Percentiles rank a stretch among this genome's conserved stretches.
phyloP scores from a whole-genome alignment of 53 echinoderm and acorn worm genomes.

The Hippasteria phrygiana region DNA sequence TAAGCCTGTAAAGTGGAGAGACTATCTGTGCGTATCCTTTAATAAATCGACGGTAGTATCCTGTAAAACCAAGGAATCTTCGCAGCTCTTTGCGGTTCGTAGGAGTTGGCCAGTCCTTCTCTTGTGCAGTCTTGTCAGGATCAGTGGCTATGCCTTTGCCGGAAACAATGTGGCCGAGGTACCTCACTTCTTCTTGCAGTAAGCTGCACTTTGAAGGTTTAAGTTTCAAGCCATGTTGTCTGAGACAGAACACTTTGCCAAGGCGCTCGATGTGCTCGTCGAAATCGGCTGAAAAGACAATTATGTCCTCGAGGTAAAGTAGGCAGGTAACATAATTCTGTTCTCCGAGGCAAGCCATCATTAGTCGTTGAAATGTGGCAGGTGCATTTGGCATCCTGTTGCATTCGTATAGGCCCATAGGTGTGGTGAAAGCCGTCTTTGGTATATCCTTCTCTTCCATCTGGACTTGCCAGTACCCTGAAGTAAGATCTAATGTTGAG shows the following conservation, averaged over 20 bases:
- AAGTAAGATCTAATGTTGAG: no score
- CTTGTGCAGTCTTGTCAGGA: background rate
- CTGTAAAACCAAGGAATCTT: background rate
- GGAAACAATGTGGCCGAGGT: no score
- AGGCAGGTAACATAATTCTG: no score
- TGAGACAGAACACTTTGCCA: slow-evolving; percentile 17
- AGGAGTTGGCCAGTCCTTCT: background rate
- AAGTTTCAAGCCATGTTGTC: background rate
- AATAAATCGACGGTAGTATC: no score
- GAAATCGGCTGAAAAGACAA: no score
- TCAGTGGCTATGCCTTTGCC: background rate
- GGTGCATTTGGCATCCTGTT: background rate
- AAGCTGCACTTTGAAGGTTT: background rate
- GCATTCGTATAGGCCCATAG: no score
- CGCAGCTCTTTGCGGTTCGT: slow-evolving; percentile 12
- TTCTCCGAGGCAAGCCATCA: background rate
- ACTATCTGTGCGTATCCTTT: slow-evolving; percentile 3
- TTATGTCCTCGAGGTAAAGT: no score
- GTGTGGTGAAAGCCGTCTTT: no score
- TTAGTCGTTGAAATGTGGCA: background rate
- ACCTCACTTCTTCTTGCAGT: background rate
- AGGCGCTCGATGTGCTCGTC: background rate
- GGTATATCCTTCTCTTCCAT: no score
- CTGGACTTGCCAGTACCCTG: no score
- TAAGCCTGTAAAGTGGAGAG: background rate